Percentiles rank a stretch among this genome's conserved stretches.
phyloP scores from a whole-genome alignment of 2,797 vertebrate species.

The Orientallactaga sibirica region DNA sequence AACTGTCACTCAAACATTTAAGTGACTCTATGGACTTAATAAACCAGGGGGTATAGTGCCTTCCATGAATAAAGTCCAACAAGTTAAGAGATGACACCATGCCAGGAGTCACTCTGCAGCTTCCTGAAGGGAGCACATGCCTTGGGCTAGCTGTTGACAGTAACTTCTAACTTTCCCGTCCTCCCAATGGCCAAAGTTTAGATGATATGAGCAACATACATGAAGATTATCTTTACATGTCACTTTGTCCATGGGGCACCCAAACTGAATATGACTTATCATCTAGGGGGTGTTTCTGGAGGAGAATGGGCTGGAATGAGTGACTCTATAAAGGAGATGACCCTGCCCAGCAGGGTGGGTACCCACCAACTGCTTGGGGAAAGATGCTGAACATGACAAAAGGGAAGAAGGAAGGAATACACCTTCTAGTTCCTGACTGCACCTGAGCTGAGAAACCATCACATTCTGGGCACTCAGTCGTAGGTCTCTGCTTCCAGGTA shows the following conservation, averaged over 20 bases:
- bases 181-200: background rate
- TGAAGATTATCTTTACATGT: background rate
- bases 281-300: background rate
- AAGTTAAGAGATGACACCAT: fast-evolving
- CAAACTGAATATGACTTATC: no score
- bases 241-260: background rate
- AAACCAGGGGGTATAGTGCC: background rate
- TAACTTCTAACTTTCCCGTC: background rate
- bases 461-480: background rate
- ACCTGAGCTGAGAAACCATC: background rate
- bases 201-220: background rate
- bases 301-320: background rate
- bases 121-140: background rate
- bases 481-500: no score
- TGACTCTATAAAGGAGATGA: no score
- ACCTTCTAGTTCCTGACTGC: background rate
- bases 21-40: background rate
- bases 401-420: no score
- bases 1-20: background rate
- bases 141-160: background rate
- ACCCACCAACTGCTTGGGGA: background rate
- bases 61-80: background rate
- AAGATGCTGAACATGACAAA: background rate
- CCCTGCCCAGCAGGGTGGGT: background rate
- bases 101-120: no score